Conservation (phyloP, 2,888 invertebrate species). For the Oscheius onirici region DNA sequence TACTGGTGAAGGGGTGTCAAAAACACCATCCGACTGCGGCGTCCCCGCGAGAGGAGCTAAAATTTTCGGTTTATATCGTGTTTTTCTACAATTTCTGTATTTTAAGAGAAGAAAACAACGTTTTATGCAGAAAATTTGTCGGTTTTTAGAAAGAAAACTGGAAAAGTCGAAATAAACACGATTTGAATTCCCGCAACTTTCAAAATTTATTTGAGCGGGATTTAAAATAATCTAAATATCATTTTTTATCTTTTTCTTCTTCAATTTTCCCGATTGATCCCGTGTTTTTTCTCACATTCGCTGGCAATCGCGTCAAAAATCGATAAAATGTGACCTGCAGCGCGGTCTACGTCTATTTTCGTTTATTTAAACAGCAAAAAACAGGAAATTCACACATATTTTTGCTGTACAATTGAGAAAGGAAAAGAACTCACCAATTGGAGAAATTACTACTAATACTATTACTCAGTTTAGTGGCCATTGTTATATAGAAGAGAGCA, state of each 20-base stretch:
- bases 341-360: too few relatives aligned
- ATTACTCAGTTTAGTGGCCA: slow-evolving; percentile 27
- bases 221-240: too few relatives aligned
- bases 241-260: not conserved
- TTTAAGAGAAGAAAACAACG: too few relatives aligned
- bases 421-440: slow-evolving; percentile 10
- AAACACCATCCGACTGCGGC: slow-evolving; percentile 57
- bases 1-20: slow-evolving; percentile 52
- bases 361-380: too few relatives aligned
- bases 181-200: too few relatives aligned
- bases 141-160: not conserved
- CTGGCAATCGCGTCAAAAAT: too few relatives aligned
- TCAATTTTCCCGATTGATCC: not conserved
- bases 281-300: too few relatives aligned
- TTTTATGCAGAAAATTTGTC: too few relatives aligned
- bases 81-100: too few relatives aligned
- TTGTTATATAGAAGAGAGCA: slow-evolving; percentile 16
- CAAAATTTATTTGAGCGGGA: not conserved
- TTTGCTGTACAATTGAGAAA: too few relatives aligned
- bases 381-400: too few relatives aligned
- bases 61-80: not conserved
- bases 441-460: slow-evolving; percentile 16
- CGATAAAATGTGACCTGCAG: too few relatives aligned
- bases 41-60: slow-evolving; percentile 31
- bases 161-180: not conserved